Evolutionary conservation across 2,113 vertebrate species (phyloP), one percentile per base, ranked within the genome.

Genomic region (Cathartes aura): DNA sequence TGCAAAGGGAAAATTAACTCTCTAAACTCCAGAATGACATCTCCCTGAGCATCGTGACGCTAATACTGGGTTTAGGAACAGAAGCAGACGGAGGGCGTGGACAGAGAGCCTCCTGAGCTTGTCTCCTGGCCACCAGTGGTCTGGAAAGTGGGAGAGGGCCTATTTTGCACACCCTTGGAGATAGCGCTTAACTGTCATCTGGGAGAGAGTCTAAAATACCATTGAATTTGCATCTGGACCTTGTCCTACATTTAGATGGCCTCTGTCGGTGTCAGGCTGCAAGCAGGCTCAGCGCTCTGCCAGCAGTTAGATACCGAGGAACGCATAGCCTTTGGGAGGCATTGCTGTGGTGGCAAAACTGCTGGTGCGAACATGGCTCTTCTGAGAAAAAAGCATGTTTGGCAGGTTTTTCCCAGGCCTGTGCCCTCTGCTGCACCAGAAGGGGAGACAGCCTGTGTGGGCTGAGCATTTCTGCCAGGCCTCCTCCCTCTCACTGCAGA

Each of bases 361-460:
- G n/a, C 15, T 68, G 67, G 22, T 50, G 6, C 6, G 45, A 48
- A 20, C 1, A 1, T 2, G 50, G 45, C 9, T n/a, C 1, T 47
- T 62, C 8, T 4, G 11, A 50, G 48, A 1, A 15, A 71, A 71
- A 78, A 22, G 4, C 0, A 0, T 5, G 27, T 17, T 8, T 12
- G 62, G 43, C 48, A 88, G 58, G 5, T 48, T 87, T 34, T 79
- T 18, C 15, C 63, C 45, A 19, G 34, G 36, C 12, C 53, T 6
- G 2, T 70, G 63, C 9, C 45, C 48, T 38, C 24, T 0, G 1
- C 52, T 58, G 66, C 22, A n/a, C 11, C 21, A 24, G 56, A 68
- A 42, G 16, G 23, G 36, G 47, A 40, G 29, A 14, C 4, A 15
- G 15, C 9, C 43, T 52, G 32, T 11, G 40, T 1, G 4, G 59